phyloP scores from a whole-genome alignment of 2,113 vertebrate species.

The Carlito syrichta region DNA sequence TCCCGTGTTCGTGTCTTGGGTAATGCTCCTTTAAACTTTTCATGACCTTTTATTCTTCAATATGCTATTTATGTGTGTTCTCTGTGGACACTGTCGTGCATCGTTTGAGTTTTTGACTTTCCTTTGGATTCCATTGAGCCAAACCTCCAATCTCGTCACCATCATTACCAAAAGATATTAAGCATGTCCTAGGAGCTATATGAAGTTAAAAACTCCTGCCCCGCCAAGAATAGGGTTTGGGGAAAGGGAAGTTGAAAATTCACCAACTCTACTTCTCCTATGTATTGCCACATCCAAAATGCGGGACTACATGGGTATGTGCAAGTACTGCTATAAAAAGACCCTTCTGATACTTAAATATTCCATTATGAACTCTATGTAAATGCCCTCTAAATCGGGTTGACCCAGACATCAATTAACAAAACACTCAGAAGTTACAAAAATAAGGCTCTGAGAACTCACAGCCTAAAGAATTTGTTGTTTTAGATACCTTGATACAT shows the following conservation, averaged over 20 bases:
- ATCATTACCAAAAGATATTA: background rate
- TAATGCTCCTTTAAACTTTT: background rate
- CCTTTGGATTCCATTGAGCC: background rate
- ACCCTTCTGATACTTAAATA: background rate
- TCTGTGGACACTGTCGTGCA: accelerated
- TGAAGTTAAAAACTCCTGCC: background rate
- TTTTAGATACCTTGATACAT: background rate
- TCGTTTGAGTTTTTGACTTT: background rate
- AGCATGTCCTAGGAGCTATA: background rate
- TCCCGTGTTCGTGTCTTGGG: background rate
- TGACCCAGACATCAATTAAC: background rate
- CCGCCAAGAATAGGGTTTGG: background rate
- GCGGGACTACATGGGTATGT: background rate
- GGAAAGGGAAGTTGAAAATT: background rate
- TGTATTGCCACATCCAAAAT: background rate
- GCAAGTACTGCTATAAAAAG: background rate
- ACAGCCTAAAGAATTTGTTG: background rate
- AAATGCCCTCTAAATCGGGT: background rate
- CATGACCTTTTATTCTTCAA: background rate
- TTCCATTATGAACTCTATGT: background rate
- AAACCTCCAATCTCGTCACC: background rate
- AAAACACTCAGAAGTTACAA: background rate
- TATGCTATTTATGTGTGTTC: background rate
- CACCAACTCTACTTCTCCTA: background rate
- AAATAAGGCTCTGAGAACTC: background rate